Conservation (phyloP, 2,888 invertebrate species). For the Hyposoter didymator region DNA sequence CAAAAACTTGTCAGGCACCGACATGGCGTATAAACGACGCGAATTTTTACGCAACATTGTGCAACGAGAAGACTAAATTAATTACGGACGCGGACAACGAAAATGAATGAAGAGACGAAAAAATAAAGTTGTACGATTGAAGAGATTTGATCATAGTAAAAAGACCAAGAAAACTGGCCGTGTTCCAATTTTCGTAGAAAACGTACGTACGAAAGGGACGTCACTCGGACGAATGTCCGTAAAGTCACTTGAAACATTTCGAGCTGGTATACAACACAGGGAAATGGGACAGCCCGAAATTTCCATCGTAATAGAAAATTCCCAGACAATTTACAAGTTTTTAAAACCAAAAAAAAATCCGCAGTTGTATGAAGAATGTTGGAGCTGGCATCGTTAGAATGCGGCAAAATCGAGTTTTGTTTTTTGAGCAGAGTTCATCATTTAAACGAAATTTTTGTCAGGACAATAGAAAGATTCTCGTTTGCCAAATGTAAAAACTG, state of each 20-base stretch:
- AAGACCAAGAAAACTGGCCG: constrained; percentile 33
- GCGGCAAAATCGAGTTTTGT: too few species aligned
- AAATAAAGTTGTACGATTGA: constrained; percentile 24
- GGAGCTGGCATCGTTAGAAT: neutral
- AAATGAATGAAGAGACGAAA: constrained; percentile 22
- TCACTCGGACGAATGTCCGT: constrained; percentile 37
- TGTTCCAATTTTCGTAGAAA: constrained; percentile 42
- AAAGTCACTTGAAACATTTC: constrained; percentile 41
- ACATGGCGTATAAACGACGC: neutral
- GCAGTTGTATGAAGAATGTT: too few species aligned
- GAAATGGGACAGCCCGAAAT: constrained; percentile 48
- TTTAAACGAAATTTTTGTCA: too few species aligned
- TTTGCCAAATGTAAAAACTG: too few species aligned
- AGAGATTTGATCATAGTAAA: constrained; percentile 52
- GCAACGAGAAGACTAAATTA: constrained; percentile 33
- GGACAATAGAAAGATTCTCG: too few species aligned
- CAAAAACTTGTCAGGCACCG: neutral
- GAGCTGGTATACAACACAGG: neutral
- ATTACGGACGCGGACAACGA: constrained; percentile 28
- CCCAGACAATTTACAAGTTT: neutral
- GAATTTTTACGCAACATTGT: constrained; percentile 21
- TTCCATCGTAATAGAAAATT: neutral
- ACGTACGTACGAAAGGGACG: constrained; percentile 43
- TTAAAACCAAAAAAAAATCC: too few species aligned
- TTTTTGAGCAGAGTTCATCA: too few species aligned